These are phyloP conservation scores for Neopelma chrysocephalum DNA, from an alignment of 2,797 vertebrate species.

Conservation along the genomic window DNA sequence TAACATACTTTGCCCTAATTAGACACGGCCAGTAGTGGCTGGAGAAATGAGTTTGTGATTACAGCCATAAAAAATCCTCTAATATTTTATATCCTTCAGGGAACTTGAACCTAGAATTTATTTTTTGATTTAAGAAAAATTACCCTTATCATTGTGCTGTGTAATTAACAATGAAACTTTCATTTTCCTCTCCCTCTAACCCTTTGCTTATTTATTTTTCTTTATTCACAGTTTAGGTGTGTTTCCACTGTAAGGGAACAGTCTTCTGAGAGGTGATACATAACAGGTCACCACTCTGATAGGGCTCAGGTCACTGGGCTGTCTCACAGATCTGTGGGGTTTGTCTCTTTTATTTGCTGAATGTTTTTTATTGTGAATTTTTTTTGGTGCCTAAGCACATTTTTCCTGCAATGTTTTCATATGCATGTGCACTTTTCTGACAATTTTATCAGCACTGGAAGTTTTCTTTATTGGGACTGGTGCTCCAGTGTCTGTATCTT, in stretches of 20 bases:
- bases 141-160: background rate
- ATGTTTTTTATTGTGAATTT: background rate
- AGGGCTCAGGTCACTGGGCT: background rate
- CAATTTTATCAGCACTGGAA: background rate
- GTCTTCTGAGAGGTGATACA: background rate
- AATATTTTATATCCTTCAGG: constrained; percentile 55
- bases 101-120: constrained; percentile 41
- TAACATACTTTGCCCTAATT: constrained; percentile 75
- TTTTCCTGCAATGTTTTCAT: background rate
- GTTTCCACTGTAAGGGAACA: background rate
- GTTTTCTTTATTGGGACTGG: background rate
- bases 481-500: background rate
- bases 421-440: background rate
- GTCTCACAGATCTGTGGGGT: background rate
- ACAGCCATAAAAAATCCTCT: constrained; percentile 53
- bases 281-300: background rate
- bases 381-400: background rate
- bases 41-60: constrained; percentile 68
- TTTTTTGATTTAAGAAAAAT: constrained; percentile 67
- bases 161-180: constrained; percentile 44
- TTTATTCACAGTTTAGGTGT: background rate
- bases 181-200: constrained; percentile 28
- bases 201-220: background rate
- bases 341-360: background rate
- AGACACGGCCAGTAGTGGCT: constrained; percentile 63